These are phyloP conservation scores for Cabera pusaria DNA, from an alignment of 2,888 invertebrate species.

Conservation along the genomic window DNA sequence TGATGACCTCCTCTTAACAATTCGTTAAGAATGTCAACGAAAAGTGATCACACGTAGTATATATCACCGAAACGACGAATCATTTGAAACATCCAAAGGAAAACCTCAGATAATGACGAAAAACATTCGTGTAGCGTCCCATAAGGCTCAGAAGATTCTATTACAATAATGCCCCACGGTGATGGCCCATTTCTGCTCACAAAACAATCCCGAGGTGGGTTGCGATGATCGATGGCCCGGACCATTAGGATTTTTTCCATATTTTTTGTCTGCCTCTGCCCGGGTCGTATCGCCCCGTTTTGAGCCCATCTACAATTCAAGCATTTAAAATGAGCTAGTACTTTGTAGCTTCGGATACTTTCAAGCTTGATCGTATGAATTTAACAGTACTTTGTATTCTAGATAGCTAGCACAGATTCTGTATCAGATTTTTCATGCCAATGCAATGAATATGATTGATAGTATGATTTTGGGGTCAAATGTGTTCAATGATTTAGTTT, in stretches of 20 bases:
- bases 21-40: too few relatives aligned
- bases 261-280: slow-evolving; percentile 36
- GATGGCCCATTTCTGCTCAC: slow-evolving; percentile 29
- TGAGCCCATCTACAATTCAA: slow-evolving; percentile 40
- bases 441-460: too few relatives aligned
- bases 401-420: too few relatives aligned
- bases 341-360: too few relatives aligned
- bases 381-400: too few relatives aligned
- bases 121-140: slow-evolving; percentile 18
- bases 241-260: slow-evolving; percentile 43
- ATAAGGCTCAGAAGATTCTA: slow-evolving; percentile 28
- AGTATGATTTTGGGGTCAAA: too few relatives aligned
- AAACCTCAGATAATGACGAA: slow-evolving; percentile 1
- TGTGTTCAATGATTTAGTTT: too few relatives aligned
- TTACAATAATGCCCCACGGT: slow-evolving; percentile 30
- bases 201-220: slow-evolving; percentile 43
- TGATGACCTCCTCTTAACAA: too few relatives aligned
- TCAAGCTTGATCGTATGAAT: too few relatives aligned
- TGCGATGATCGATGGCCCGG: slow-evolving; percentile 51
- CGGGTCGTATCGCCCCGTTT: slow-evolving; percentile 23
- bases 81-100: slow-evolving; percentile 8
- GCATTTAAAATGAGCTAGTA: slow-evolving; percentile 38
- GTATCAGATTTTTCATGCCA: too few relatives aligned
- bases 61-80: slow-evolving; percentile 7
- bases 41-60: too few relatives aligned